Conservation (phyloP, 2,113 vertebrate species). For the Chunga burmeisteri region DNA sequence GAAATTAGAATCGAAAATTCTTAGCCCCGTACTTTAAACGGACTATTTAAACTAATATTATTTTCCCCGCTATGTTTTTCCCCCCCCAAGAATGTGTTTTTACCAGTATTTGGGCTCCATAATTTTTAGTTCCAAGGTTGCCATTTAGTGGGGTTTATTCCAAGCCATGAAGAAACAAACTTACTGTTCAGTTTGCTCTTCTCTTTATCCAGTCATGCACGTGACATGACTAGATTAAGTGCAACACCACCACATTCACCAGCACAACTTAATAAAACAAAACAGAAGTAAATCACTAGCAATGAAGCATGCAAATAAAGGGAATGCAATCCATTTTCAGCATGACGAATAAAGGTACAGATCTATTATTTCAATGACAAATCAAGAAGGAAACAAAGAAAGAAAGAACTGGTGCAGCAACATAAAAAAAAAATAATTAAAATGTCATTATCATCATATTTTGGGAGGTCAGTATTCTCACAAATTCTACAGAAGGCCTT, state of each 20-base stretch:
- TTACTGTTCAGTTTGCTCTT: conserved; percentile 49
- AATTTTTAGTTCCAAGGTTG: conserved; percentile 65
- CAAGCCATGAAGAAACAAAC: conserved; percentile 65
- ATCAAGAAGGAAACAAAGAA: conserved; percentile 37
- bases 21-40: background rate
- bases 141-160: conserved; percentile 52
- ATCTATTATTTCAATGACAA: conserved; percentile 10
- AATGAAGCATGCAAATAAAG: conserved; percentile 67
- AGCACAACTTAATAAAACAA: conserved; percentile 53
- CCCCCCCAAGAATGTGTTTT: background rate
- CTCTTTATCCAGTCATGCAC: conserved; percentile 45
- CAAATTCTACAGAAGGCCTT: background rate
- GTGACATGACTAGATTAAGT: conserved; percentile 4
- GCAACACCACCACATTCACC: conserved; percentile 41
- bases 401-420: conserved; percentile 59
- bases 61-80: background rate
- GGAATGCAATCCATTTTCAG: conserved; percentile 29
- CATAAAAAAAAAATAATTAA: background rate
- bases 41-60: background rate
- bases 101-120: conserved; percentile 52
- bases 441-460: background rate
- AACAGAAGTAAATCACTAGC: conserved; percentile 41
- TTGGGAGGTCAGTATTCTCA: background rate
- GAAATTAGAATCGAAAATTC: background rate
- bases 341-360: background rate